Base-by-base conservation (phyloP, 2,113 vertebrate genomes). In the Panurus biarmicus region DNA sequence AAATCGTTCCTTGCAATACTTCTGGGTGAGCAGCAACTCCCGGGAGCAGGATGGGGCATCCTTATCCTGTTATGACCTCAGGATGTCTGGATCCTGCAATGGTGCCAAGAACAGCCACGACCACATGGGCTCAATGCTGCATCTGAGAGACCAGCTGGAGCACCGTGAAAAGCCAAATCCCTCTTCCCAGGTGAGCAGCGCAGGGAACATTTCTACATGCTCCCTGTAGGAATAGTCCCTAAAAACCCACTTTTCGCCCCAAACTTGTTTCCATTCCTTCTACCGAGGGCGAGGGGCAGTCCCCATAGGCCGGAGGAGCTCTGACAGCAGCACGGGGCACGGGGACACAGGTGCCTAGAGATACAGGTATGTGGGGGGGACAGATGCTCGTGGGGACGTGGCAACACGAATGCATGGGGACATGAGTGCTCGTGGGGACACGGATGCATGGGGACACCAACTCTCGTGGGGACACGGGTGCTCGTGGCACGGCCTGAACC, bases 381-480 rank as follows among this genome's bases (percentile, higher is more conserved):
- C 6, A 2, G 23, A n/a, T 45, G 23, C 36, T 67, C 62, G 4
- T 35, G 67, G 67, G 66, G 53, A 67, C 72, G 21, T 1, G 51
- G n/a, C 12, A 56, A 31, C 21, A 47, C 0, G 61, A 53, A 17
- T 23, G 35, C 29, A 18, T 3, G 48, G 17, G 6, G 48, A 57
- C 42, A 48, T 2, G 5, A 7, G 13, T 4, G 40, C 76, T 25
- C 21, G 11, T 8, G 26, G 25, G 38, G 36, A 60, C 35, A 36
- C 1, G 3, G 40, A 23, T n/a, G 38, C 24, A 8, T 1, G 24
- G 14, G 31, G 38, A 65, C 24, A 71, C 1, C 1, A 25, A 1
- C 2, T 33, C 50, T 31, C 36, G 16, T 10, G 44, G 9, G 25
- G 73, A 38, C 56, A 33, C 7, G 7, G 38, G 5, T 13, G 42